phyloP scores from a whole-genome alignment of 2,797 vertebrate genomes.

The Triplophysa bombifrons region DNA sequence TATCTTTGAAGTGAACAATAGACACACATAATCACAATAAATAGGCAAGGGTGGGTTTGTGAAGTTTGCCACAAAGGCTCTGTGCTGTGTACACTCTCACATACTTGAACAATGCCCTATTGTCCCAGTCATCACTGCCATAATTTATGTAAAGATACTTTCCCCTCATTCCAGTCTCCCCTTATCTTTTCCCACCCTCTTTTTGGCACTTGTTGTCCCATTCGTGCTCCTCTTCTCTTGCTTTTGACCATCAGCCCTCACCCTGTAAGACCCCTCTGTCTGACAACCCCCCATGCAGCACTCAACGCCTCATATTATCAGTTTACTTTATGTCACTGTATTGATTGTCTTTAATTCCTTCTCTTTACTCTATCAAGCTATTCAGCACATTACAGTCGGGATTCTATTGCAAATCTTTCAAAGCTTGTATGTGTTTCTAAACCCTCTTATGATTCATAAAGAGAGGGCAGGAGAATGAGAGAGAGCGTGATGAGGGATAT shows the following conservation, averaged over 20 bases:
- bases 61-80: constrained; percentile 53
- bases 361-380: constrained; percentile 56
- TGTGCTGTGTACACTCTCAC: constrained; percentile 59
- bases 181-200: constrained; percentile 56
- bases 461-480: constrained; percentile 9
- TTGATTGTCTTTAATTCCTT: constrained; percentile 51
- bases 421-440: constrained; percentile 1
- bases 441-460: constrained; percentile 46
- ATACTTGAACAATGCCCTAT: constrained; percentile 76
- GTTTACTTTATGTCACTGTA: constrained; percentile 44
- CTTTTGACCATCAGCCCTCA: constrained; percentile 22
- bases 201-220: constrained; percentile 66
- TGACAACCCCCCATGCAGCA: constrained; percentile 54
- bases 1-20: constrained; percentile 51
- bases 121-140: constrained; percentile 69
- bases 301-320: constrained; percentile 45
- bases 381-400: constrained; percentile 36
- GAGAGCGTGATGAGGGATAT: background rate
- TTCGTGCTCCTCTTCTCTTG: constrained; percentile 31
- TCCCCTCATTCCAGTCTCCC: constrained; percentile 64
- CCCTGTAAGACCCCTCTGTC: constrained; percentile 64
- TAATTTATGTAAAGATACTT: constrained; percentile 82
- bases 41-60: constrained; percentile 16
- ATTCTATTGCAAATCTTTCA: background rate
- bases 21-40: constrained; percentile 2